Base-by-base conservation (phyloP, 2,888 invertebrate species). In the Megalurothrips usitatus region DNA sequence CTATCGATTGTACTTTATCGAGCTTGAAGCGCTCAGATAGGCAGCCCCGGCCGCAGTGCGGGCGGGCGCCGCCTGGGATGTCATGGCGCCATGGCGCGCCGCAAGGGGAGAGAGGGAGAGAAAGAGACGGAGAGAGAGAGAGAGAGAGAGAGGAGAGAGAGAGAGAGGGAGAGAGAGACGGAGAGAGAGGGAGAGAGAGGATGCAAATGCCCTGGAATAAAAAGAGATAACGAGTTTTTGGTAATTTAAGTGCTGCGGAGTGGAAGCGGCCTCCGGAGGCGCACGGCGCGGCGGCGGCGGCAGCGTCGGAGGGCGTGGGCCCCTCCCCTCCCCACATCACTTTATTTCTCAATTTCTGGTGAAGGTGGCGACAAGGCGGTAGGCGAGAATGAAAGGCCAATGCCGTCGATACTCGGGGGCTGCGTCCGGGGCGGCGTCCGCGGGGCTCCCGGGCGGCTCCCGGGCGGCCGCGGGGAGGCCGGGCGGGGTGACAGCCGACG, bases 201-300 rank as follows among this genome's bases (percentile, higher is more conserved):
- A 75, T 75, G 68, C 68, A 75, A 75, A 75, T 75, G 68, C 68
- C 68, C 68, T 75, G 68, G 68, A 75, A 75, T 75, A 75, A 75
- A 75, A 75, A 75, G 68, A 75, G 68, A 75, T 75, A 75, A 75
- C 68, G 68, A 75, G 68, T 75, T 75, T 75, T 75, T 75, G 68
- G 68, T 75, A 75, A 75, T 75, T 75, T 75, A 75, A 75, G 68
- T 75, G 68, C 68, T 75, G 68, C 23, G 68, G 68, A 75, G 68
- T 75, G 68, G 68, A 75, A 75, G 68, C 68, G 68, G 26, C 68
- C 68, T 26, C 68, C 68, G 68, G 26, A 23, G 68, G 26, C 68
- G 68, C 23, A n/a, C 23, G 68, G 68, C 68, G 68, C 11, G 68
- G 52, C 52, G 14, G 52, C 17, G 52, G 52, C 52, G 52, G 52